phyloP scores from a whole-genome alignment of 2,888 invertebrate species.

The Unio delphinus region DNA sequence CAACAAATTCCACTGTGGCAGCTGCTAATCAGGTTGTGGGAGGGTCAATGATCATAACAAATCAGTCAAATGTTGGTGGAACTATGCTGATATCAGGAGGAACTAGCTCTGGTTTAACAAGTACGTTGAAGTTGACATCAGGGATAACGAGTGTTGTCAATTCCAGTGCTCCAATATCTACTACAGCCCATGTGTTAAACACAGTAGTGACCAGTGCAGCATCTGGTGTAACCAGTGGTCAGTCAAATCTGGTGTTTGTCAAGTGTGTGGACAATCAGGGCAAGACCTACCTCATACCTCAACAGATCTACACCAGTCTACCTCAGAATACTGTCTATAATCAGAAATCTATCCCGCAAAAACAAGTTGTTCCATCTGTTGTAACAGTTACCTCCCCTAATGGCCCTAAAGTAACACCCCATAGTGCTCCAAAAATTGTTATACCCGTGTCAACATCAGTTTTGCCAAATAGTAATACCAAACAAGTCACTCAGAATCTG shows the following conservation, averaged over 20 bases:
- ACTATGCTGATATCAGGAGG: too few relatives aligned
- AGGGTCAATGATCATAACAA: too few relatives aligned
- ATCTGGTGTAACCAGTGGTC: background rate
- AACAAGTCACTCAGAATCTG: too few relatives aligned
- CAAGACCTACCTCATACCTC: constrained; percentile 58
- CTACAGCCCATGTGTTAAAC: background rate
- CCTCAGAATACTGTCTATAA: constrained; percentile 1
- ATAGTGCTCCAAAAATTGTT: too few relatives aligned
- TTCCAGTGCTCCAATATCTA: constrained; percentile 1
- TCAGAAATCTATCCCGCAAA: constrained; percentile 3
- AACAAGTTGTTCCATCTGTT: background rate
- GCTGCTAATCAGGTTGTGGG: too few relatives aligned
- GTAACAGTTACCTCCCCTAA: constrained; percentile 10
- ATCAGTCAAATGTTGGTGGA: too few relatives aligned
- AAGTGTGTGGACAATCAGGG: constrained; percentile 57
- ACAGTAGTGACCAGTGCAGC: constrained; percentile 14
- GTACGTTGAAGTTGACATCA: background rate
- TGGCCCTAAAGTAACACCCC: too few relatives aligned
- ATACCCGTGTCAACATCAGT: too few relatives aligned
- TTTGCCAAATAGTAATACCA: too few relatives aligned
- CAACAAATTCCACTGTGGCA: too few relatives aligned
- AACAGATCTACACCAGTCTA: constrained; percentile 38
- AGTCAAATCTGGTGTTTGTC: constrained; percentile 32
- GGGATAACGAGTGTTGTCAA: background rate
- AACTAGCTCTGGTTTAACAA: background rate